Percentiles rank a stretch among this genome's conserved stretches.
Evolutionary conservation across 2,888 invertebrate genomes (phyloP).

Genomic region (Euplexia lucipara): DNA sequence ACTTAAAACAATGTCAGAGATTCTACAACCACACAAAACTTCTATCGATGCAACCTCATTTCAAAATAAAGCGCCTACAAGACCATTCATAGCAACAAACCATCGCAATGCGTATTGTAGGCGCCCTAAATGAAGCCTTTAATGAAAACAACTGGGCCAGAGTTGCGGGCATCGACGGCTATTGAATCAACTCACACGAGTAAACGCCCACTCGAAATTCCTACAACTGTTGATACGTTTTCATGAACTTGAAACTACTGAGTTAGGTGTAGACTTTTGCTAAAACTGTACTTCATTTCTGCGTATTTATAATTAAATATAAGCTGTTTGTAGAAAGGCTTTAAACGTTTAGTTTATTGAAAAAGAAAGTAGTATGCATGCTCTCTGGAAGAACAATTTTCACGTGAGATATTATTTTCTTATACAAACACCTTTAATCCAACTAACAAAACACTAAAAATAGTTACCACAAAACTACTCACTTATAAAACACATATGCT

Average conservation of each 20-base stretch:
- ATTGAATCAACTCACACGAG: conserved; percentile 31
- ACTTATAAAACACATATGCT: conserved; percentile 52
- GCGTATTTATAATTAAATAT: too few species aligned
- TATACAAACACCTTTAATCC: not conserved
- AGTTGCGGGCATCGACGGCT: conserved; percentile 8
- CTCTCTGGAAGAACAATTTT: not conserved
- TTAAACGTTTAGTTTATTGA: not conserved
- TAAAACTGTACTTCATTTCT: not conserved
- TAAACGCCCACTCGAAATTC: conserved; percentile 24
- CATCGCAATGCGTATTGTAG: conserved; percentile 45
- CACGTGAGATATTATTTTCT: not conserved
- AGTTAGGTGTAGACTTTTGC: not conserved
- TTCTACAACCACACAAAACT: not conserved
- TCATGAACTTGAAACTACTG: not conserved
- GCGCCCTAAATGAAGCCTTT: conserved; percentile 23
- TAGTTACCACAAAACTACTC: conserved; percentile 30
- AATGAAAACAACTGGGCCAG: conserved; percentile 6
- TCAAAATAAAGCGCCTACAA: conserved; percentile 17
- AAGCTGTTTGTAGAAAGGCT: not conserved
- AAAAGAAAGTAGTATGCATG: not conserved
- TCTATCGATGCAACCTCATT: not conserved
- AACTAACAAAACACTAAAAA: not conserved
- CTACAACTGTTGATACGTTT: conserved; percentile 47
- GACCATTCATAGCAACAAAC: conserved; percentile 15
- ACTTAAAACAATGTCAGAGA: too few species aligned